phyloP scores from a whole-genome alignment of 2,797 vertebrate species.

The Erpetoichthys calabaricus region DNA sequence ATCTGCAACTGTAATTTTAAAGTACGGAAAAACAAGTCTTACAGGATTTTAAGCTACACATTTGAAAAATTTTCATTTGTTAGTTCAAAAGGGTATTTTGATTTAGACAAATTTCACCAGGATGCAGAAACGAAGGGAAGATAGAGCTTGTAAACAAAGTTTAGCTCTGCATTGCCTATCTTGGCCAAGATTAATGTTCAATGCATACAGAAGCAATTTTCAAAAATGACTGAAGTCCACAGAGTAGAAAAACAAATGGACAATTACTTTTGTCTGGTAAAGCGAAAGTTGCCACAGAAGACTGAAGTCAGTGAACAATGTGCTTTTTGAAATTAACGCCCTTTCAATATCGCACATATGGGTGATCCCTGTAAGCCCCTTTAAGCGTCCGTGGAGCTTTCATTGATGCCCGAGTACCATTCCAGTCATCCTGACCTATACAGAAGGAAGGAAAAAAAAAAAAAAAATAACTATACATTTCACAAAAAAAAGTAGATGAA shows the following conservation, averaged over 20 bases:
- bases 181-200: no score
- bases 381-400: constrained; percentile 74
- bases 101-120: no score
- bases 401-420: constrained; percentile 66
- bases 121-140: constrained; percentile 38
- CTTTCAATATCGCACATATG: constrained; percentile 87
- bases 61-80: constrained; percentile 27
- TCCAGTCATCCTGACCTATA: constrained; percentile 87
- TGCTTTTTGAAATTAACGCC: constrained; percentile 59
- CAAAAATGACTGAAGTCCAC: no score
- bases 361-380: constrained; percentile 60
- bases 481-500: constrained; percentile 13
- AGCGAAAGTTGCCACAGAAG: constrained; percentile 80
- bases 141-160: constrained; percentile 4
- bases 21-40: constrained; percentile 23
- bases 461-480: neutral
- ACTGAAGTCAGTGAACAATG: constrained; percentile 66
- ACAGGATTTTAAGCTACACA: constrained; percentile 38
- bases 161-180: no score
- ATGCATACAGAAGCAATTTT: no score
- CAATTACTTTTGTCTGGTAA: constrained; percentile 98
- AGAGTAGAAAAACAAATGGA: constrained; percentile 60
- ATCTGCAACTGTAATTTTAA: constrained; percentile 88
- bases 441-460: constrained; percentile 7
- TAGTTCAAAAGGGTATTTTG: constrained; percentile 7